These are phyloP conservation scores for Agapetus fuscipes DNA, from an alignment of 2,888 invertebrate species.

Conservation along the genomic window DNA sequence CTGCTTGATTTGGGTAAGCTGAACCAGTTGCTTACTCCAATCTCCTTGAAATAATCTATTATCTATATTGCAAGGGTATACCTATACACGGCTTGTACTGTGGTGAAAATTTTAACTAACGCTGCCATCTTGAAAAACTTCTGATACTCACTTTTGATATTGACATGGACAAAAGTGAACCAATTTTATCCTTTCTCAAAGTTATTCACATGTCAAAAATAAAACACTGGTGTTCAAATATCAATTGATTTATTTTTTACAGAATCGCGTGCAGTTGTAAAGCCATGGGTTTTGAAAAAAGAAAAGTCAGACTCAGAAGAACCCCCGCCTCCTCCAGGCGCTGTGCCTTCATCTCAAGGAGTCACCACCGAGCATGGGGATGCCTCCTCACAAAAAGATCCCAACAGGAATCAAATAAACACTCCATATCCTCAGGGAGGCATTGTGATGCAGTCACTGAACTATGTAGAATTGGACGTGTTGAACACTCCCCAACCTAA, in stretches of 20 bases:
- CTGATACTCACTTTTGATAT: no score
- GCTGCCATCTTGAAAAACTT: no score
- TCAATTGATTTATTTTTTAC: conserved; percentile 9
- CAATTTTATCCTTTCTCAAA: no score
- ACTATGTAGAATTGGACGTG: conserved; percentile 44
- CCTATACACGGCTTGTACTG: no score
- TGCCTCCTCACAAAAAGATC: not conserved
- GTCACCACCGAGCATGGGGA: not conserved
- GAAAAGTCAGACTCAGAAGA: conserved; percentile 17
- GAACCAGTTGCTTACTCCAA: no score
- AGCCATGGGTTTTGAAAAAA: conserved; percentile 26
- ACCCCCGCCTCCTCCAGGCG: conserved; percentile 22
- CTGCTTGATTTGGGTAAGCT: conserved; percentile 45
- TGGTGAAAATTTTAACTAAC: no score
- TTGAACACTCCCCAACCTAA: conserved; percentile 25
- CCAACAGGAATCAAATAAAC: conserved; percentile 9
- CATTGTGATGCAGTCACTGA: conserved; percentile 37
- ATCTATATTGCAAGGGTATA: not conserved
- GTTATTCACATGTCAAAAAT: no score
- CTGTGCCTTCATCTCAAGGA: not conserved
- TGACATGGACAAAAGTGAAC: no score
- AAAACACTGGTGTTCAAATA: no score
- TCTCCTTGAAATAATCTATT: no score
- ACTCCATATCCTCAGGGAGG: conserved; percentile 41
- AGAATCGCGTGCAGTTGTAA: conserved; percentile 25